These are phyloP conservation scores for Lepisosteus osseus DNA, from an alignment of 2,113 vertebrate species.

Conservation along the genomic window DNA sequence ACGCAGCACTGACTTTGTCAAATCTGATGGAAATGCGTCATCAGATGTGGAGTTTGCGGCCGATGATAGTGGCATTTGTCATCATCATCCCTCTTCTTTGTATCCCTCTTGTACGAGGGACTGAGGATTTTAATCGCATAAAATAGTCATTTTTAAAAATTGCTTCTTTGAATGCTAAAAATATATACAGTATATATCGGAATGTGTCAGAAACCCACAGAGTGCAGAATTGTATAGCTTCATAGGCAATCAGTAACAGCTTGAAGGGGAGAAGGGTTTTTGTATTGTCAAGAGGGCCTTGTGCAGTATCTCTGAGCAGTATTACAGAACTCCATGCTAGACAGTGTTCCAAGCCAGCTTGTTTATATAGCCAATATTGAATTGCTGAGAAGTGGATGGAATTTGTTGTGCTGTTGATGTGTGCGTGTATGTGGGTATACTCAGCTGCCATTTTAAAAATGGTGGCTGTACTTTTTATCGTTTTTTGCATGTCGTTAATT, in stretches of 20 bases:
- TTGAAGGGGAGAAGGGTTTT: background rate
- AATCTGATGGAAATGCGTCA: too few species aligned
- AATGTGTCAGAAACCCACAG: too few species aligned
- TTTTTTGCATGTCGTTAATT: slow-evolving; percentile 56
- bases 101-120: too few species aligned
- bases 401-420: slow-evolving; percentile 43
- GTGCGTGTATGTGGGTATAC: slow-evolving; percentile 44
- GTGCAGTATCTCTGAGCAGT: slow-evolving; percentile 5
- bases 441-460: slow-evolving; percentile 49
- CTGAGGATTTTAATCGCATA: too few species aligned
- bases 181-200: too few species aligned
- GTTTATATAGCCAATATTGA: slow-evolving; percentile 42
- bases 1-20: too few species aligned
- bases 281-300: background rate
- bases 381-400: slow-evolving; percentile 44
- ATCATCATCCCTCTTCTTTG: too few species aligned
- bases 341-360: slow-evolving; percentile 16
- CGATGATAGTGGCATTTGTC: too few species aligned
- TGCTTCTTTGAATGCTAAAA: too few species aligned
- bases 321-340: slow-evolving; percentile 3
- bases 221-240: too few species aligned
- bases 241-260: background rate
- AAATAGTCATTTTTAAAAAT: too few species aligned
- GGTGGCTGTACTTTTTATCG: slow-evolving; percentile 45
- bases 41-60: too few species aligned